phyloP scores from a whole-genome alignment of 2,113 vertebrate species.

The Saccopteryx bilineata region DNA sequence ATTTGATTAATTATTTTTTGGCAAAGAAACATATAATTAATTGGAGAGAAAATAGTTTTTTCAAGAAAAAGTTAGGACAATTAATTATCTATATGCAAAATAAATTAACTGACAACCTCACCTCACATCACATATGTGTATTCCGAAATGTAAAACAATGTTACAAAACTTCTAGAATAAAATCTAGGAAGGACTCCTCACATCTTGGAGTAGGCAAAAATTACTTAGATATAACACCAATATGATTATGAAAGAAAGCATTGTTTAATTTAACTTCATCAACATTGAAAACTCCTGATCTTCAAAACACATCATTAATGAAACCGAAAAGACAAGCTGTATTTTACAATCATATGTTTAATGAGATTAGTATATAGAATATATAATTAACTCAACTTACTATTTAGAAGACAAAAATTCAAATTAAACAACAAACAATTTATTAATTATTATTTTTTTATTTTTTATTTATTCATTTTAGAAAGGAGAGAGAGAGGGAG shows the following conservation, averaged over 20 bases:
- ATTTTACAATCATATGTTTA: background rate
- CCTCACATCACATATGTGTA: background rate
- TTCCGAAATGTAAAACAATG: background rate
- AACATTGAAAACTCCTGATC: background rate
- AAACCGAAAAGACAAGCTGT: background rate
- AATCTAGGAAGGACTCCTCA: slow-evolving; percentile 23
- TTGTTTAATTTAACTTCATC: background rate
- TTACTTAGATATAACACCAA: background rate
- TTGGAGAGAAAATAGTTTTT: background rate
- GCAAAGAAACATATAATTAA: background rate
- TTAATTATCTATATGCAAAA: background rate
- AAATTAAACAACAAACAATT: background rate
- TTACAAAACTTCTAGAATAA: background rate
- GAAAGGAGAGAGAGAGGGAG: no score
- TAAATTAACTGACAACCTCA: background rate
- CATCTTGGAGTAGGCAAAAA: background rate
- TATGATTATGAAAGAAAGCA: background rate
- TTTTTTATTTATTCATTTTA: no score
- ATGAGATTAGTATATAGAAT: background rate
- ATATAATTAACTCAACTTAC: background rate
- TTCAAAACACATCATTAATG: background rate
- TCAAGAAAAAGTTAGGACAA: background rate
- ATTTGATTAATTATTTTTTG: background rate
- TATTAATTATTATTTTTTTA: no score
- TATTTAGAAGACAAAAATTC: slow-evolving; percentile 24